A percentile compares a stretch with the other conserved stretches of the same genome.
Evolutionary conservation across 2,113 vertebrate species (phyloP).

Genomic region (Maccullochella peelii): DNA sequence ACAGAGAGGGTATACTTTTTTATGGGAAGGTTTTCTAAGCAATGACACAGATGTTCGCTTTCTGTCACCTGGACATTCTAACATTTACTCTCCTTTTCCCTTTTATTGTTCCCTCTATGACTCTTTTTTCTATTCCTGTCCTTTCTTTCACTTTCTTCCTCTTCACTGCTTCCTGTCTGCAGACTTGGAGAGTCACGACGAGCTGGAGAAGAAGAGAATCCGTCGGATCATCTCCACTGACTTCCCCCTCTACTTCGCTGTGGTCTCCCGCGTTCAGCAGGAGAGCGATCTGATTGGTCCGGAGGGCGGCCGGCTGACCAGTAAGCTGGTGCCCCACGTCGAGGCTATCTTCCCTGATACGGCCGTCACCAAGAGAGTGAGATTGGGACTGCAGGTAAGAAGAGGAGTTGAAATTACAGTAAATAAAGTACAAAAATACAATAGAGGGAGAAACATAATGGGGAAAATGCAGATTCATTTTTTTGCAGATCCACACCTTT

Average conservation of each 20-base stretch:
- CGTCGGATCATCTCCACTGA: conserved; percentile 96
- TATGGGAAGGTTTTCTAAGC: not conserved
- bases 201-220: conserved; percentile 95
- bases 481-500: not conserved
- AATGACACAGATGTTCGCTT: not conserved
- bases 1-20: not conserved
- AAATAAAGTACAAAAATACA: not conserved
- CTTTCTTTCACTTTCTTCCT: not conserved
- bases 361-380: conserved; percentile 94
- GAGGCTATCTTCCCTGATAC: conserved; percentile 95
- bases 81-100: no score
- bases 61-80: not conserved
- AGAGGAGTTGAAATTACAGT: not conserved
- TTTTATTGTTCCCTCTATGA: not conserved
- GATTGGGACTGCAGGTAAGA: conserved; percentile 93
- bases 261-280: conserved; percentile 96
- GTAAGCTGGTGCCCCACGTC: conserved; percentile 91
- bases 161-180: not conserved
- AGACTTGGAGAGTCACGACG: conserved; percentile 95
- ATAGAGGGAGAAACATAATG: not conserved
- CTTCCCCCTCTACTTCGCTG: conserved; percentile 98
- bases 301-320: conserved; percentile 90
- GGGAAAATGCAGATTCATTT: not conserved
- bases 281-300: conserved; percentile 94
- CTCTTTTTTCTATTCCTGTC: not conserved